Conservation (phyloP, 2,797 vertebrate genomes). For the Danionella dracula region DNA sequence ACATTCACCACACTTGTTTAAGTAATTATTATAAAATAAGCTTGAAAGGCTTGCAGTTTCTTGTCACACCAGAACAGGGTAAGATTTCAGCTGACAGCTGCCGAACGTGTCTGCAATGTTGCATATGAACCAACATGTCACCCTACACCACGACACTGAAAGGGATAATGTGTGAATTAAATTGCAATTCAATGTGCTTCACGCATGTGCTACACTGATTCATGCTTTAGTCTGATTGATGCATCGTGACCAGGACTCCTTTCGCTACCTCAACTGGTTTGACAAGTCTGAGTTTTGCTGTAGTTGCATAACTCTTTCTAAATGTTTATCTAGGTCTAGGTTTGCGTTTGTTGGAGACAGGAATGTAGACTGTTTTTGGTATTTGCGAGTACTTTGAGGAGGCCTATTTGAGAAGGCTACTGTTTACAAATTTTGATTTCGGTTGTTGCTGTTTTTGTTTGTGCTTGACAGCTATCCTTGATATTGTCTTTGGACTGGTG, state of each 20-base stretch:
- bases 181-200: background rate
- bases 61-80: no score
- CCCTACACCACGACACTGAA: background rate
- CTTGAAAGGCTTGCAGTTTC: no score
- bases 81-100: slow-evolving; percentile 58
- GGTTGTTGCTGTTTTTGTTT: no score
- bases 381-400: no score
- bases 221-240: background rate
- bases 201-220: background rate
- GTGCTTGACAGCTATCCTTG: no score
- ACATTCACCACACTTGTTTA: background rate
- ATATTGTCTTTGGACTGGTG: no score
- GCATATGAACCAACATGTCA: no score
- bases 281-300: background rate
- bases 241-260: background rate
- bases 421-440: no score
- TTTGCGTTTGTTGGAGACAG: background rate
- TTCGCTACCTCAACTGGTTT: slow-evolving; percentile 6
- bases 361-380: no score
- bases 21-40: no score
- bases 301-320: background rate
- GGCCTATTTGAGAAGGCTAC: background rate
- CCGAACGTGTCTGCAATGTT: background rate
- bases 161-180: background rate
- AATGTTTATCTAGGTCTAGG: background rate